A percentile compares a stretch with the other conserved stretches of the same genome.
Evolutionary conservation across 2,113 vertebrate species (phyloP).

Genomic region (Ondatra zibethicus): DNA sequence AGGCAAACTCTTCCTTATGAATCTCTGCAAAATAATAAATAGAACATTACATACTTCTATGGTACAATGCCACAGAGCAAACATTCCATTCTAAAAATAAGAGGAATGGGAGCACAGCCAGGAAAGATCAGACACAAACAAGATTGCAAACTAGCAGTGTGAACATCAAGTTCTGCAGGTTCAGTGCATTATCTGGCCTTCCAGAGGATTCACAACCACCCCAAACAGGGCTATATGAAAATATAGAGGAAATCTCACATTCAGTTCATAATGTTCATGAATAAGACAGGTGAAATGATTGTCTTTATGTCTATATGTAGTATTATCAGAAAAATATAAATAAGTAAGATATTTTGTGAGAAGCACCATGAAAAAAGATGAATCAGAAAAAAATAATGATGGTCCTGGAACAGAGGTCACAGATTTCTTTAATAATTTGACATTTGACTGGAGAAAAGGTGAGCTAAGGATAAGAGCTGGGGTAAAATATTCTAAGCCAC

Average conservation of each 20-base stretch:
- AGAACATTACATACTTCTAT: neutral
- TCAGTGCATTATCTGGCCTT: neutral
- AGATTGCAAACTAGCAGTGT: neutral
- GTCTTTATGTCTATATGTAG: neutral
- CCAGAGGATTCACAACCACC: neutral
- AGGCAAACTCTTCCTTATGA: neutral
- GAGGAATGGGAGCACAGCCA: neutral
- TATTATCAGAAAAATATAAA: conserved; percentile 6
- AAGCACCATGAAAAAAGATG: neutral
- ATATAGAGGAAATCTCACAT: neutral
- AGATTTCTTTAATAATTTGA: neutral
- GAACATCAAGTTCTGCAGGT: neutral
- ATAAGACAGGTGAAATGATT: neutral
- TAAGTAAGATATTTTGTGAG: neutral
- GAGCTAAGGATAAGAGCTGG: neutral
- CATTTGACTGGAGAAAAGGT: neutral
- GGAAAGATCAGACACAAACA: neutral
- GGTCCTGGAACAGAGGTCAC: neutral
- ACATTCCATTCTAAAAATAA: neutral
- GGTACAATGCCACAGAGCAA: neutral
- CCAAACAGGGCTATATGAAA: neutral
- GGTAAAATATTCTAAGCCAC: neutral
- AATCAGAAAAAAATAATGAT: neutral
- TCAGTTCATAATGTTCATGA: neutral
- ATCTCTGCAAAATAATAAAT: neutral